Conservation (phyloP, 2,888 invertebrate species). For the Sesia bembeciformis region DNA sequence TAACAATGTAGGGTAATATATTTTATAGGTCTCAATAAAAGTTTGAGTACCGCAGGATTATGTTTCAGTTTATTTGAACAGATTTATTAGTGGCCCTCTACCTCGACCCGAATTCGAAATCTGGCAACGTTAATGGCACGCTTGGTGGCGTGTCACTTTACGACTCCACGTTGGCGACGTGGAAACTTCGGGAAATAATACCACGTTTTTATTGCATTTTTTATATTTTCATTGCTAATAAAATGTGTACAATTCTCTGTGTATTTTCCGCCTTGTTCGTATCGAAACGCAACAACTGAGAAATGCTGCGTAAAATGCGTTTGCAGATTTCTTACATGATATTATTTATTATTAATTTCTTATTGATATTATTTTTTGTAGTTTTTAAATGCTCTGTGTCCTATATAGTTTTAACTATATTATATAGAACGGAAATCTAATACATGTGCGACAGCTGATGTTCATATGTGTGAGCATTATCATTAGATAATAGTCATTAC, state of each 20-base stretch:
- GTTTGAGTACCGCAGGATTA: slow-evolving; percentile 15
- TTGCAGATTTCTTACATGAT: too few relatives aligned
- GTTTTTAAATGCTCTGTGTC: too few relatives aligned
- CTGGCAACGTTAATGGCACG: slow-evolving; percentile 42
- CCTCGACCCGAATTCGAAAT: slow-evolving; percentile 39
- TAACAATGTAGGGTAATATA: slow-evolving; percentile 35
- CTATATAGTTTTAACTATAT: too few relatives aligned
- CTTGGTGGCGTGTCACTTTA: slow-evolving; percentile 41
- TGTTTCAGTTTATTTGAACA: slow-evolving; percentile 33
- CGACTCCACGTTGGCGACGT: slow-evolving; percentile 12
- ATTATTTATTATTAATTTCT: too few relatives aligned
- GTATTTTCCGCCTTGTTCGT: background rate
- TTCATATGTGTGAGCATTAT: too few relatives aligned
- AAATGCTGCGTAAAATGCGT: too few relatives aligned
- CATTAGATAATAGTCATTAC: too few relatives aligned
- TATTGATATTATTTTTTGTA: too few relatives aligned
- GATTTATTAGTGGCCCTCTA: slow-evolving; percentile 42
- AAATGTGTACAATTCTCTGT: background rate
- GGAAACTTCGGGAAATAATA: background rate
- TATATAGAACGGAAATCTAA: too few relatives aligned
- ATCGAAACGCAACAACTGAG: background rate
- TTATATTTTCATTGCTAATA: background rate
- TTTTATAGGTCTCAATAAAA: slow-evolving; percentile 32
- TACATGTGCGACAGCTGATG: too few relatives aligned
- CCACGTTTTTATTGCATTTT: background rate